Percentiles rank a stretch among this genome's conserved stretches.
Evolutionary conservation across 2,888 invertebrate species (phyloP).

Genomic region (Trichopoda pennipes): DNA sequence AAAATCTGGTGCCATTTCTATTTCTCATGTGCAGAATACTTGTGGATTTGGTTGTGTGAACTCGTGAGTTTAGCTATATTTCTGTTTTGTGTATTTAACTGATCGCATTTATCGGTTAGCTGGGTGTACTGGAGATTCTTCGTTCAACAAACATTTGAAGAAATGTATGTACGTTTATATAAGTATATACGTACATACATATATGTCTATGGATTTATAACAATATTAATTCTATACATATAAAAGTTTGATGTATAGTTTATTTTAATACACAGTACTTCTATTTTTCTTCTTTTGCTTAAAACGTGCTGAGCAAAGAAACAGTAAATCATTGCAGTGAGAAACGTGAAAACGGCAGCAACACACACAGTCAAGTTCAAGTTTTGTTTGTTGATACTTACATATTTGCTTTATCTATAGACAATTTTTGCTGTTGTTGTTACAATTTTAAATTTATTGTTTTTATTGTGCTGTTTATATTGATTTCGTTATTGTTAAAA

Average conservation of each 20-base stretch:
- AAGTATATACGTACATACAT: background rate
- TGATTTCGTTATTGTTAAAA: conserved; percentile 35
- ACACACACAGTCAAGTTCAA: conserved; percentile 70
- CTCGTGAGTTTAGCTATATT: conserved; percentile 33
- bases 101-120: conserved; percentile 43
- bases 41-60: background rate
- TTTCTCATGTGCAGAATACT: too few relatives aligned
- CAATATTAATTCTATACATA: conserved; percentile 20
- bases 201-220: background rate
- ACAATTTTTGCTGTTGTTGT: conserved; percentile 40
- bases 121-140: conserved; percentile 50
- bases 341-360: conserved; percentile 77
- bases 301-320: conserved; percentile 79
- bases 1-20: too few relatives aligned
- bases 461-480: conserved; percentile 43
- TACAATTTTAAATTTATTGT: conserved; percentile 24
- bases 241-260: conserved; percentile 36
- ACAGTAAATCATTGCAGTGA: conserved; percentile 80
- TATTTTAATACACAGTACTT: conserved; percentile 25
- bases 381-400: conserved; percentile 61
- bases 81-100: conserved; percentile 21
- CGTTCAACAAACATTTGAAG: conserved; percentile 41
- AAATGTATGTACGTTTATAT: background rate
- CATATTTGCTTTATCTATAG: conserved; percentile 20
- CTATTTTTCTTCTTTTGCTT: conserved; percentile 72